Base-by-base conservation (phyloP, 2,113 vertebrate species). In the Ctenomys sociabilis region DNA sequence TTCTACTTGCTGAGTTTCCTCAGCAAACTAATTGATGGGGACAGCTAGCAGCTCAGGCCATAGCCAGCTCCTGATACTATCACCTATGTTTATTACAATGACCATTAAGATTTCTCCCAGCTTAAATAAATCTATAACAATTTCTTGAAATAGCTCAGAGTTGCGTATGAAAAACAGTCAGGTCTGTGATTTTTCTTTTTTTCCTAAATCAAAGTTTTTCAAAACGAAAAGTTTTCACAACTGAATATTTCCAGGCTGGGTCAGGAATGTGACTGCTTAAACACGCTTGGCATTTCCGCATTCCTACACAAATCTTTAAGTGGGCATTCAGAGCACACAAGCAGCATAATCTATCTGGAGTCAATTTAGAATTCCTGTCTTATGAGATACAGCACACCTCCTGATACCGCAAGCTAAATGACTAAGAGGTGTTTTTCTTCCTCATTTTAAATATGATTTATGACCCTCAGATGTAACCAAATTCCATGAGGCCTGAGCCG, bases 221-320 rank as follows among this genome's bases (percentile, higher is more conserved):
- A 72, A 97, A 95, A 75, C 89, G 68, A 77, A 90, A 89, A 52
- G 21, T 96, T 45, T 73, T 10, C 32, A 68, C 26, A 49, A 78
- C 35, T 90, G 43, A 77, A 78, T 85, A 93, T 85, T 40, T 84
- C 77, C 70, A 82, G 49, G 11, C 43, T 77, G 57, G 12, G 30
- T 94, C 52, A 88, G 89, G 90, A 94, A 96, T 82, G 64, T 73
- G 86, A 49, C 59, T 91, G 64, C 86, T 95, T 94, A 94, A 92
- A 85, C 52, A 78, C 59, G 17, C 43, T 59, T 97, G 64, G 37
- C 14, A 11, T 66, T 86, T 73, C n/a, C 93, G 52, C 28, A 81
- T 77, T 66, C 70, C 87, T 70, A 81, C 28, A 84, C n/a, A 90
- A 85, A 85, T 84, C 83, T 95, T 85, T 81, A 54, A 96, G 85